A percentile compares a stretch with the other conserved stretches of the same genome.
These are phyloP conservation scores for Anastatus disparis DNA, from an alignment of 1,140 invertebrate species.

Conservation along the genomic window DNA sequence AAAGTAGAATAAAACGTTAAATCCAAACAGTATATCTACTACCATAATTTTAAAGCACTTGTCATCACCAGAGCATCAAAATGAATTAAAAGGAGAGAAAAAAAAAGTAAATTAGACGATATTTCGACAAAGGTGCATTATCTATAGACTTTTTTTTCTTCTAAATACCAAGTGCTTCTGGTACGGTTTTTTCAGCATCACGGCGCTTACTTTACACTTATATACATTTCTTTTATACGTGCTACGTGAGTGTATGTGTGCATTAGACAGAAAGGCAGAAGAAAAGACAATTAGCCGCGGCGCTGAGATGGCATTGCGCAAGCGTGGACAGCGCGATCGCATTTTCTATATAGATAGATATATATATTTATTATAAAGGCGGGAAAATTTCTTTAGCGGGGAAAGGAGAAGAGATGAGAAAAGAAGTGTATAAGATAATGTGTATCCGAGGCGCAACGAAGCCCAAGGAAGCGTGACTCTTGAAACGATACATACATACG, in stretches of 20 bases:
- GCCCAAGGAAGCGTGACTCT: conserved; percentile 39
- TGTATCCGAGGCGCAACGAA: conserved; percentile 25
- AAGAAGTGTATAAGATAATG: conserved; percentile 9
- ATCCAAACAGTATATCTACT: too few species aligned
- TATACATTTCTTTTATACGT: too few species aligned
- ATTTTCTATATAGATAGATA: too few species aligned
- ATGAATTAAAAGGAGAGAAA: neutral
- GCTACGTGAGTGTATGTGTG: too few species aligned
- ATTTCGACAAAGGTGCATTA: neutral
- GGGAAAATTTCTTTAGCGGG: neutral
- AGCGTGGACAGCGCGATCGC: neutral
- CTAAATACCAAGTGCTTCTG: too few species aligned
- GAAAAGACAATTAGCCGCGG: conserved; percentile 22
- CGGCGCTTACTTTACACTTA: too few species aligned
- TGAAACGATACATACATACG: neutral
- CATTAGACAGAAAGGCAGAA: neutral
- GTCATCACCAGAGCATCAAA: neutral
- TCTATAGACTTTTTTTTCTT: too few species aligned
- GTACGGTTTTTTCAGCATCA: too few species aligned
- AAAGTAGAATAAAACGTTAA: too few species aligned
- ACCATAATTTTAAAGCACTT: too few species aligned
- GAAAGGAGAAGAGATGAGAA: neutral
- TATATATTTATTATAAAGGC: too few species aligned
- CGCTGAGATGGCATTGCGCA: conserved; percentile 1
- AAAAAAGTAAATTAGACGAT: conserved; percentile 1